phyloP scores from a whole-genome alignment of 2,888 invertebrate species.

The Cremastobaeus sp. region DNA sequence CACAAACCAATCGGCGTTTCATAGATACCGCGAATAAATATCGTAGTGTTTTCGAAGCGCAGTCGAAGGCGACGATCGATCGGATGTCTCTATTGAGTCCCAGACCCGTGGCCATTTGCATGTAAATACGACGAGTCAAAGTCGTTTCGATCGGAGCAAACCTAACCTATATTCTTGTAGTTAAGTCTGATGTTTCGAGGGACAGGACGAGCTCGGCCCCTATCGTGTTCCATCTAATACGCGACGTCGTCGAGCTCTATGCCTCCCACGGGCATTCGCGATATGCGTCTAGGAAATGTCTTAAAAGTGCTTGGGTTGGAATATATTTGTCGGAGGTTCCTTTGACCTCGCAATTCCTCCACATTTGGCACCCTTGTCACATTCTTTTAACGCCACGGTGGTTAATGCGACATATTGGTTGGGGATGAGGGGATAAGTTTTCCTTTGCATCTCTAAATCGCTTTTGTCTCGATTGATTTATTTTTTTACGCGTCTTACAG shows the following conservation, averaged over 20 bases:
- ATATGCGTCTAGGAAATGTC: conserved; percentile 44
- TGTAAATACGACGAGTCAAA: conserved; percentile 66
- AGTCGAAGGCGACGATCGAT: conserved; percentile 26
- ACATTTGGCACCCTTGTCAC: conserved; percentile 32
- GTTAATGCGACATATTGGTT: conserved; percentile 31
- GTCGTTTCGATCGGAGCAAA: conserved; percentile 49
- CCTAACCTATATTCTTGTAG: conserved; percentile 70
- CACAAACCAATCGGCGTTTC: conserved; percentile 6
- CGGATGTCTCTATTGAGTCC: conserved; percentile 40
- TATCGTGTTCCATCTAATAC: conserved; percentile 46
- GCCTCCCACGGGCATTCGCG: conserved; percentile 52
- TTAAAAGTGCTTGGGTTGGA: conserved; percentile 51
- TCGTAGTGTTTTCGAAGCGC: conserved; percentile 1
- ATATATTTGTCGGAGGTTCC: conserved; percentile 36
- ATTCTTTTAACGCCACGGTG: conserved; percentile 34
- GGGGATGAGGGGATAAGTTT: neutral
- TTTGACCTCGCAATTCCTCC: conserved; percentile 48
- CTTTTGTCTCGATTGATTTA: too few relatives aligned
- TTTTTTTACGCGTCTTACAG: too few relatives aligned
- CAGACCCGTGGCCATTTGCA: conserved; percentile 65
- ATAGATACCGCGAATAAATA: conserved; percentile 17
- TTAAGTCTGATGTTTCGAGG: conserved; percentile 67
- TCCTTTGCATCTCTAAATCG: too few relatives aligned
- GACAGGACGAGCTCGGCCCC: conserved; percentile 53
- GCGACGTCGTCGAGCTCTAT: conserved; percentile 30